These are phyloP conservation scores for Ditylenchus weischeri DNA, from an alignment of 2,888 invertebrate genomes.

Conservation along the genomic window DNA sequence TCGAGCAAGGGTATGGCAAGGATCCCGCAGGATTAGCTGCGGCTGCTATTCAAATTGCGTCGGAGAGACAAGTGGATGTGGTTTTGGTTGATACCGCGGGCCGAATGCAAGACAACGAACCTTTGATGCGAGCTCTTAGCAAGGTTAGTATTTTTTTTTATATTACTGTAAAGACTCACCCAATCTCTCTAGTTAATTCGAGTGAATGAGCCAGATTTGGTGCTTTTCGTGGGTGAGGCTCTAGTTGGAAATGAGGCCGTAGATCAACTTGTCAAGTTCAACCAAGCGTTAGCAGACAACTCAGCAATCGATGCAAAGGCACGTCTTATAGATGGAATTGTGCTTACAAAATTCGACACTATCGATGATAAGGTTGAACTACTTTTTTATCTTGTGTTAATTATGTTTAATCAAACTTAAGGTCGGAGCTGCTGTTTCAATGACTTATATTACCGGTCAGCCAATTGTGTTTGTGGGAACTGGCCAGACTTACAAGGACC, in stretches of 20 bases:
- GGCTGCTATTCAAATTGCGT: constrained; percentile 75
- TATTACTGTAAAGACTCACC: not conserved
- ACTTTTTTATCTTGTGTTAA: no score
- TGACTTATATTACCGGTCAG: constrained; percentile 99
- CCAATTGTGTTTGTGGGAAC: constrained; percentile 98
- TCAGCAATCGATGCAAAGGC: constrained; percentile 71
- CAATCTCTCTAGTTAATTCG: constrained; percentile 72
- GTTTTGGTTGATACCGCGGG: constrained; percentile 98
- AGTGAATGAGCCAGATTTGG: constrained; percentile 93
- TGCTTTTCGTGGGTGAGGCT: constrained; percentile 98
- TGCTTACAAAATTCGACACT: constrained; percentile 98
- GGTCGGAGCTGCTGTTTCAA: constrained; percentile 96
- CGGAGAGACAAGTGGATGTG: constrained; percentile 73
- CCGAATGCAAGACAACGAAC: constrained; percentile 99
- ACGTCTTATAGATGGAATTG: constrained; percentile 95
- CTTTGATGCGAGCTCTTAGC: constrained; percentile 92
- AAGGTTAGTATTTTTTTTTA: constrained; percentile 12
- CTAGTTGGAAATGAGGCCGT: constrained; percentile 99
- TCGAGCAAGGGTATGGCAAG: constrained; percentile 97
- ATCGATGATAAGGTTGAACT: constrained; percentile 87
- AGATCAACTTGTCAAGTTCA: constrained; percentile 97
- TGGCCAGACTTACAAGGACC: constrained; percentile 96
- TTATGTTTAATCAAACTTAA: constrained; percentile 31
- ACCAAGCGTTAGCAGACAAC: constrained; percentile 85
- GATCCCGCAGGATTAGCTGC: constrained; percentile 97